Conservation (phyloP, 2,888 invertebrate genomes). For the Celastrina argiolus region DNA sequence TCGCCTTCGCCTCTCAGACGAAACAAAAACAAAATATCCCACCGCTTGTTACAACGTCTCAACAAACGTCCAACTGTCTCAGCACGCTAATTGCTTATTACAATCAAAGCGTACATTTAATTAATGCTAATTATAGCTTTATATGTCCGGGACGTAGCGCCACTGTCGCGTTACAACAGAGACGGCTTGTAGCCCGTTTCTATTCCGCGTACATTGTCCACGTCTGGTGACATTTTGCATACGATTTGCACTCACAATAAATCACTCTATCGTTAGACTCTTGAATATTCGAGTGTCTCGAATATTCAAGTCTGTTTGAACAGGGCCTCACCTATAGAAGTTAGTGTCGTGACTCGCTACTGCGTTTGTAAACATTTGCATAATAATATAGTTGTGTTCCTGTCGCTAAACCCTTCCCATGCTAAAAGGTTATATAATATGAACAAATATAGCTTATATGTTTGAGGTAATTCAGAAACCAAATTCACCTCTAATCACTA, state of each 20-base stretch:
- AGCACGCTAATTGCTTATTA: conserved; percentile 11
- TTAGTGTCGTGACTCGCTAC: conserved; percentile 10
- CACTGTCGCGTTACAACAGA: conserved; percentile 36
- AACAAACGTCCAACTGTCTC: not conserved
- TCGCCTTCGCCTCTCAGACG: not conserved
- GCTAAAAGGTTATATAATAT: not conserved
- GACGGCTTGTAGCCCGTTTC: conserved; percentile 37
- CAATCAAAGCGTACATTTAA: conserved; percentile 1
- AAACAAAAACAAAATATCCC: conserved; percentile 2
- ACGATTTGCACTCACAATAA: conserved; percentile 22
- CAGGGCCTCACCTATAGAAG: not conserved
- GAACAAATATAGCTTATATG: not conserved
- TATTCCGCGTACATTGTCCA: conserved; percentile 30
- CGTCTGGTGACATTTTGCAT: conserved; percentile 28
- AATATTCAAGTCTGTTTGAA: not conserved
- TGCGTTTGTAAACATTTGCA: not conserved
- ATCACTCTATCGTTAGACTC: conserved; percentile 28
- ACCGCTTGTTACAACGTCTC: not conserved
- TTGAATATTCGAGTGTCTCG: conserved; percentile 9
- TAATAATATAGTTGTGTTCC: not conserved
- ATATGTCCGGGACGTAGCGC: conserved; percentile 21
- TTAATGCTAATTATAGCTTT: conserved; percentile 18
- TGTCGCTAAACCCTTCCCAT: not conserved
- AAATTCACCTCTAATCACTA: not conserved
- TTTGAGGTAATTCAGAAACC: not conserved